These are phyloP conservation scores for Hipparchia sbordonii DNA, from an alignment of 2,888 invertebrate species.

Conservation along the genomic window DNA sequence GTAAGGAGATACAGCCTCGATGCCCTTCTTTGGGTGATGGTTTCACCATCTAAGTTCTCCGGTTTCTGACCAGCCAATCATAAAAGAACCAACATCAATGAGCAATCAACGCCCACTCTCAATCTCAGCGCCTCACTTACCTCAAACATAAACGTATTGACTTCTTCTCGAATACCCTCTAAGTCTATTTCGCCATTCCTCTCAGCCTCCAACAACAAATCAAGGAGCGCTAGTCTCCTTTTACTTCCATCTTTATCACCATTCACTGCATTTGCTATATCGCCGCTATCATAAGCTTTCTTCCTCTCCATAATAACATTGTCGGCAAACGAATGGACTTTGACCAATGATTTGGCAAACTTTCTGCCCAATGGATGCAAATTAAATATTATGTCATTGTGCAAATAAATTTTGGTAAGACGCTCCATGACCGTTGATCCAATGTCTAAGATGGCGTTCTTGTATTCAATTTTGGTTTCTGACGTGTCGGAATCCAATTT, in stretches of 20 bases:
- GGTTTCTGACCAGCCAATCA: too few relatives aligned
- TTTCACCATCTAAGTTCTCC: too few relatives aligned
- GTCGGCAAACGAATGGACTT: constrained; percentile 80
- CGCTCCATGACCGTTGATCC: constrained; percentile 55
- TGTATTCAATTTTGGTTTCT: constrained; percentile 69
- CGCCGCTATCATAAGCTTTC: constrained; percentile 39
- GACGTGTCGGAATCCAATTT: constrained; percentile 71
- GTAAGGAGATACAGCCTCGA: too few relatives aligned
- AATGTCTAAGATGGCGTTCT: constrained; percentile 73
- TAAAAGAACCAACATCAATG: too few relatives aligned
- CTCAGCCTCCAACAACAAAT: constrained; percentile 84
- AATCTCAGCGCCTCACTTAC: constrained; percentile 56
- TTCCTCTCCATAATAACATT: constrained; percentile 79
- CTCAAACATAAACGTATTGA: constrained; percentile 90
- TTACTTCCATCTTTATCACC: not conserved
- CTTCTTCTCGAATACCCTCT: constrained; percentile 86
- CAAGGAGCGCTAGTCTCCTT: constrained; percentile 83
- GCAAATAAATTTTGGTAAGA: constrained; percentile 80
- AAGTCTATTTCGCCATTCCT: constrained; percentile 83
- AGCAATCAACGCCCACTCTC: not conserved
- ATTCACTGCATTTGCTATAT: constrained; percentile 31
- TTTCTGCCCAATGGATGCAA: constrained; percentile 51
- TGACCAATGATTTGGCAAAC: constrained; percentile 70
- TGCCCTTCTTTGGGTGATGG: too few relatives aligned
- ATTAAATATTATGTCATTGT: constrained; percentile 76